Evolutionary conservation across 2,888 invertebrate genomes (phyloP), one percentile per base, ranked within the genome.

Genomic region (Bombyx huttoni): DNA sequence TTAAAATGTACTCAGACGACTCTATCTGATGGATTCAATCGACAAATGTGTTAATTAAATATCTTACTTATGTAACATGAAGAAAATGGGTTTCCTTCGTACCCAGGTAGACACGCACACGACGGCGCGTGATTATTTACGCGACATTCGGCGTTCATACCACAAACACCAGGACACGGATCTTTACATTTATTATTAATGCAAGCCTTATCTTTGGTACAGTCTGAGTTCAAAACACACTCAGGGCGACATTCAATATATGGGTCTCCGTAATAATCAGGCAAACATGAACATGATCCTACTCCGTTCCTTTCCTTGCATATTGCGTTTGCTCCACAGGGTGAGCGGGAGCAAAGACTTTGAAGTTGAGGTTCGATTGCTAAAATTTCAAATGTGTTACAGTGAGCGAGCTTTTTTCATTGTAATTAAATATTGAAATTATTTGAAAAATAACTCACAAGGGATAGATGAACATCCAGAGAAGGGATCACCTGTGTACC

Each of bases 141-240:
- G 52, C 91, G 91, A 74, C 96, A 96, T 76, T 94, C 92, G 6
- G 96, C 94, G 74, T 96, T 95, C 62, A 94, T 87, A 49, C 96
- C 96, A 71, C 96, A 96, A 40, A 94, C 93, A 61, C 94, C 94
- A 34, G 91, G 90, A 69, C 96, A 96, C 14, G 96, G 96, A 82
- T 96, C 93, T 66, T 90, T 90, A 73, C 96, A 96, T 87, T 94
- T 95, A 78, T 94, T 94, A 70, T 94, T 94, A 51, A 93, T 89
- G 70, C 96, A 96, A 34, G 96, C 92, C 79, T 91, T 93, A 60
- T 92, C 91, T 67, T 90, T 90, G 7, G 92, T 89, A 78, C 96
- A 97, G 67, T 97, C 96, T 8, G 94, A 92, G 75, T 96, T 96
- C 62, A 94, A 91, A n/a, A 95, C 92, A 75, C 96, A 96, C 89